Conservation (phyloP, 2,888 invertebrate genomes). For the Cremastobaeus sp. region DNA sequence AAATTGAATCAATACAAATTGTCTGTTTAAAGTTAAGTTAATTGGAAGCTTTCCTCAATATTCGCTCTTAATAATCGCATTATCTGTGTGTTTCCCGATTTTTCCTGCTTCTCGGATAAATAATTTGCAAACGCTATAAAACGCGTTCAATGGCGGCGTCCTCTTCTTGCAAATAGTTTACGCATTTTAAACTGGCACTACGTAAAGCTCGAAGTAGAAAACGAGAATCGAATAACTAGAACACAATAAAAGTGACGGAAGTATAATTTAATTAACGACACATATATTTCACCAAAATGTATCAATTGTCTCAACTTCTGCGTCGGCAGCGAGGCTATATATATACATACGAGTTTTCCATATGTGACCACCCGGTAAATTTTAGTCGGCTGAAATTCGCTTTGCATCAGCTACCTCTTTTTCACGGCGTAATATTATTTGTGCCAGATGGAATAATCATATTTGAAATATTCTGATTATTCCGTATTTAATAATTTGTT, state of each 20-base stretch:
- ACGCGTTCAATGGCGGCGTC: too few relatives aligned
- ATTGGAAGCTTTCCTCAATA: too few relatives aligned
- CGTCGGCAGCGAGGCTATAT: slow-evolving; percentile 2
- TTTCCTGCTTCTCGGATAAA: too few relatives aligned
- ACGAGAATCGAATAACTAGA: background rate
- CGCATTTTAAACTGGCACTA: background rate
- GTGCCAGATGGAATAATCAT: slow-evolving; percentile 7
- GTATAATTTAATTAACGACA: slow-evolving; percentile 12
- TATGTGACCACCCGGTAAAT: slow-evolving; percentile 24
- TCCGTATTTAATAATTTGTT: background rate
- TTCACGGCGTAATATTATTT: slow-evolving; percentile 14
- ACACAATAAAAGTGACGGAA: slow-evolving; percentile 3
- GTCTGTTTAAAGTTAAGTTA: too few relatives aligned
- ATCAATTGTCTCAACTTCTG: slow-evolving; percentile 20
- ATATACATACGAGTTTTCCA: slow-evolving; percentile 7
- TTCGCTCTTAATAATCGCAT: too few relatives aligned
- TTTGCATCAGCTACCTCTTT: slow-evolving; percentile 12
- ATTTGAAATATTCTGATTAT: slow-evolving; percentile 2
- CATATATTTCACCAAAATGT: slow-evolving; percentile 19
- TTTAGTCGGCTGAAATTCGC: slow-evolving; percentile 16
- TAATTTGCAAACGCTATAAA: too few relatives aligned
- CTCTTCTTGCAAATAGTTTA: too few relatives aligned
- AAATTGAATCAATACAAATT: too few relatives aligned
- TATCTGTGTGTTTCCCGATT: too few relatives aligned
- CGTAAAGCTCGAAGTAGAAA: background rate